These are phyloP conservation scores for Nasua narica DNA, from an alignment of 2,797 vertebrate genomes.

Conservation along the genomic window DNA sequence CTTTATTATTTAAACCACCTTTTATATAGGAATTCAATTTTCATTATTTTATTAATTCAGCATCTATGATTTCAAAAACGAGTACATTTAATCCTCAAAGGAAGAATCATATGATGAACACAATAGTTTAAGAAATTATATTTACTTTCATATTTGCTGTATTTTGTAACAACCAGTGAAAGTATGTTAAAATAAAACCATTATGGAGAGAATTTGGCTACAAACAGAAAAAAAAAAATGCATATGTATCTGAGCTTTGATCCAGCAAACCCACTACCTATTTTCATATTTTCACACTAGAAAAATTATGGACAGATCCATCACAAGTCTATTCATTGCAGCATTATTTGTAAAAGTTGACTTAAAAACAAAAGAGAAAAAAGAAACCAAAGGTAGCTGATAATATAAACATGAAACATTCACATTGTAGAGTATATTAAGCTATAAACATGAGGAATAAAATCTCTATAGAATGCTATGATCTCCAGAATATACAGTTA, in stretches of 20 bases:
- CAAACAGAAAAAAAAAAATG: neutral
- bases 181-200: neutral
- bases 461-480: neutral
- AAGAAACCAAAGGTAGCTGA: neutral
- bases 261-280: neutral
- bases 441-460: neutral
- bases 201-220: neutral
- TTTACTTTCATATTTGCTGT: neutral
- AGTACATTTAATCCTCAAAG: neutral
- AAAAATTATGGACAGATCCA: neutral
- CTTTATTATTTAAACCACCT: neutral
- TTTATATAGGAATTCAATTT: neutral
- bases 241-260: neutral
- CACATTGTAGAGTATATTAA: neutral
- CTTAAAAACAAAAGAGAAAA: neutral
- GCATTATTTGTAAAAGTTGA: neutral
- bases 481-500: neutral
- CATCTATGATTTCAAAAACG: neutral
- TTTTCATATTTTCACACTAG: neutral
- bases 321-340: neutral
- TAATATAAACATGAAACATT: slow-evolving; percentile 2
- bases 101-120: neutral
- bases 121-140: neutral
- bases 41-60: neutral
- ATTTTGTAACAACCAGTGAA: neutral